These are phyloP conservation scores for Cochlearius cochlearius DNA, from an alignment of 2,113 vertebrate species.

Conservation along the genomic window DNA sequence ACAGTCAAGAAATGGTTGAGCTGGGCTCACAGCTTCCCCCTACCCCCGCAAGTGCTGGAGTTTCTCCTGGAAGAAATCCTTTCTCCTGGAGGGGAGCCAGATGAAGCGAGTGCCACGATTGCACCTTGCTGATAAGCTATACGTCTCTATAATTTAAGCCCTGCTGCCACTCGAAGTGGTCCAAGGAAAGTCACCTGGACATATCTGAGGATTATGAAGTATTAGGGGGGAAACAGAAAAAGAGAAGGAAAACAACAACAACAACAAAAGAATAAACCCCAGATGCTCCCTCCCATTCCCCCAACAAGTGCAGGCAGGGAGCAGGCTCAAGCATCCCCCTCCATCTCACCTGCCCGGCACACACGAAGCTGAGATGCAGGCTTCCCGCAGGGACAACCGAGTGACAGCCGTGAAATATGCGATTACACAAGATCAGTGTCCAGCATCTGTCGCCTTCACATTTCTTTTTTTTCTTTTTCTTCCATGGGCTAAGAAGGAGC, in stretches of 20 bases:
- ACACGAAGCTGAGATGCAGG: rapidly evolving
- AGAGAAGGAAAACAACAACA: neutral
- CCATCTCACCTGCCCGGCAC: neutral
- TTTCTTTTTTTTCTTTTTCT: no score
- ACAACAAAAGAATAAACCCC: no score
- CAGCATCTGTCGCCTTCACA: neutral
- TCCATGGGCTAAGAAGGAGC: no score
- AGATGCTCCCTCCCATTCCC: no score
- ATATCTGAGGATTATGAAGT: neutral
- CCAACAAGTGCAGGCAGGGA: neutral
- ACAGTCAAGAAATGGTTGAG: neutral
- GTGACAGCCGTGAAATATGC: neutral
- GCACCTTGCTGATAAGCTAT: rapidly evolving
- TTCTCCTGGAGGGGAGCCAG: no score
- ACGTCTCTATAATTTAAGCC: neutral
- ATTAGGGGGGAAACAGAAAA: rapidly evolving
- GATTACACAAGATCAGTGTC: neutral
- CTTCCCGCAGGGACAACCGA: neutral
- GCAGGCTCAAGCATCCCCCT: neutral
- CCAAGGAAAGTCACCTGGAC: neutral
- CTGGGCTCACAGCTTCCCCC: neutral
- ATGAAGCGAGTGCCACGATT: neutral
- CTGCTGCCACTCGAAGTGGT: no score
- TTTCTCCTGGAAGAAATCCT: neutral
- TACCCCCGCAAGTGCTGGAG: rapidly evolving